phyloP scores from a whole-genome alignment of 2,113 vertebrate genomes.

The Chrysemys picta region DNA sequence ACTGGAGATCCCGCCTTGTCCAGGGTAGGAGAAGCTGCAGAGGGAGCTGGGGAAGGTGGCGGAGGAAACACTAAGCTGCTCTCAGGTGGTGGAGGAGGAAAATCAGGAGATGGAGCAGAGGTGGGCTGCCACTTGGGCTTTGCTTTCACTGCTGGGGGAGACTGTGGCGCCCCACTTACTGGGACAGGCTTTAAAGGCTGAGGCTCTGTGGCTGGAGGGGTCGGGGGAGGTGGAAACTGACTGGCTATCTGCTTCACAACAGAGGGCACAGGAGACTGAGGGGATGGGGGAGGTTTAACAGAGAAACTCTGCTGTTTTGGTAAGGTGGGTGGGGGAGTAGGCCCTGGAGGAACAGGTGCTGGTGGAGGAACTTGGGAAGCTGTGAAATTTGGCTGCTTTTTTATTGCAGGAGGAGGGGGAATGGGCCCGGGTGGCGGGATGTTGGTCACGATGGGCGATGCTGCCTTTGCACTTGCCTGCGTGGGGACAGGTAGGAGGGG shows the following conservation, averaged over 20 bases:
- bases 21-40: constrained; percentile 80
- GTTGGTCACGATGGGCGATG: constrained; percentile 16
- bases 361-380: constrained; percentile 72
- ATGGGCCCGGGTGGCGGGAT: constrained; percentile 67
- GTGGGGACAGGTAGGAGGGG: constrained; percentile 79
- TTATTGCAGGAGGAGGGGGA: constrained; percentile 79
- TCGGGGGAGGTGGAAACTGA: constrained; percentile 87
- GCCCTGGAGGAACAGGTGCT: constrained; percentile 63
- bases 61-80: constrained; percentile 86
- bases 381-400: constrained; percentile 88
- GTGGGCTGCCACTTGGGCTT: constrained; percentile 95
- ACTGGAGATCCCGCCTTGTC: constrained; percentile 83
- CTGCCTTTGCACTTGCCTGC: constrained; percentile 78
- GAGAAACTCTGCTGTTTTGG: constrained; percentile 92
- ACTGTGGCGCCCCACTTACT: constrained; percentile 81
- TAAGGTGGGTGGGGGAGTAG: constrained; percentile 85
- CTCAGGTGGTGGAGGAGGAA: constrained; percentile 93
- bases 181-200: constrained; percentile 74
- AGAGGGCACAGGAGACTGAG: constrained; percentile 78
- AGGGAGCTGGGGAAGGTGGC: constrained; percentile 82
- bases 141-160: constrained; percentile 92
- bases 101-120: constrained; percentile 84
- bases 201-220: constrained; percentile 69
- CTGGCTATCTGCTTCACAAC: constrained; percentile 91
- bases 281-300: constrained; percentile 77